Conservation (phyloP, 2,888 invertebrate species). For the Lepidonotus clava region DNA sequence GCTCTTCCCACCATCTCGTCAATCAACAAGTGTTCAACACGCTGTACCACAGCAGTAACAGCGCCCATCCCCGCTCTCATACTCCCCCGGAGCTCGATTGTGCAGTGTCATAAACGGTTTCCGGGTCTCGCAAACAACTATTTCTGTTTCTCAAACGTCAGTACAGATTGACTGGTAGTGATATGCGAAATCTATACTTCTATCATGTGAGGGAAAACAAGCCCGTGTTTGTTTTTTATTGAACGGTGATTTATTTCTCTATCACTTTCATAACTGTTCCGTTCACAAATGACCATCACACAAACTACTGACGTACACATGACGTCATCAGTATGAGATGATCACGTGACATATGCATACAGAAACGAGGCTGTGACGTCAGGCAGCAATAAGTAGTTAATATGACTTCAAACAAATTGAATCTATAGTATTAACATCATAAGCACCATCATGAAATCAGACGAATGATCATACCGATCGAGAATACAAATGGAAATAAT, state of each 20-base stretch:
- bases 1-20: too few species aligned
- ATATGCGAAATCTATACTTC: not conserved
- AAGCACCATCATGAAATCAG: conserved; percentile 55
- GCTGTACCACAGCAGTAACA: too few species aligned
- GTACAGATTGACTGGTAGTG: not conserved
- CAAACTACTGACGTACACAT: not conserved
- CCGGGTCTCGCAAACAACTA: not conserved
- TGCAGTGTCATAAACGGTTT: conserved; percentile 29
- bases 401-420: conserved; percentile 14
- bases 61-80: too few species aligned
- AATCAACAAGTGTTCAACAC: too few species aligned
- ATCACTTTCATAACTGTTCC: conserved; percentile 49
- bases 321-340: not conserved
- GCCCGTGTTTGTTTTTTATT: not conserved
- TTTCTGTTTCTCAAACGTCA: not conserved
- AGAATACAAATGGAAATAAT: not conserved
- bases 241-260: conserved; percentile 36
- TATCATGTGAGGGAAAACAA: conserved; percentile 7
- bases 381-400: conserved; percentile 5
- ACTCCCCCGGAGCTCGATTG: conserved; percentile 40
- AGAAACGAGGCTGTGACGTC: conserved; percentile 21
- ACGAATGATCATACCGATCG: conserved; percentile 1
- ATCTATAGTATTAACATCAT: conserved; percentile 44
- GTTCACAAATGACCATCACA: conserved; percentile 34
- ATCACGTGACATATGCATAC: not conserved